Evolutionary conservation across 1,140 invertebrate genomes (phyloP).

Genomic region (Drosophila dunni): DNA sequence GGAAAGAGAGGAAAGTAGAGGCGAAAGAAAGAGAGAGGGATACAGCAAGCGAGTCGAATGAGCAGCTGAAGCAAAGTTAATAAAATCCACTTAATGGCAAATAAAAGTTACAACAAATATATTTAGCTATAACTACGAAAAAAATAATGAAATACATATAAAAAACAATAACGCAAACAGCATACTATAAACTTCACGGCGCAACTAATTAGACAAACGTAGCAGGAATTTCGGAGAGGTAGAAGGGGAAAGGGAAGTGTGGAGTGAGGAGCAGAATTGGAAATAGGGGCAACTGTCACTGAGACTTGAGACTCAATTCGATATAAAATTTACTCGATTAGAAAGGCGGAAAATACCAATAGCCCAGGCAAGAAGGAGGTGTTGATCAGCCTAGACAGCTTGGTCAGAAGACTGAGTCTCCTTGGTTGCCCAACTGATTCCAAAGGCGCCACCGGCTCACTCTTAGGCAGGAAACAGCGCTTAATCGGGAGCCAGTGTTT

Average conservation of each 20-base stretch:
- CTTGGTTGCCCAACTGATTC: neutral
- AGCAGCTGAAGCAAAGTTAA: constrained; percentile 42
- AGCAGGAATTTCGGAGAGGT: neutral
- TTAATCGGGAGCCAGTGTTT: constrained; percentile 31
- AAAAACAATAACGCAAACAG: constrained; percentile 60
- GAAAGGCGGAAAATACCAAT: neutral
- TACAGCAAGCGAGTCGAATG: neutral
- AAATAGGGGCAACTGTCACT: neutral
- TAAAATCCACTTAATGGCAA: constrained; percentile 79
- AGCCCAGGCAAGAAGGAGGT: neutral
- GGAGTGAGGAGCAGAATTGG: neutral
- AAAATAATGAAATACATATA: constrained; percentile 31
- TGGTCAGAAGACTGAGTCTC: neutral
- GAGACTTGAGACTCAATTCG: neutral
- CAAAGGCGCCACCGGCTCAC: constrained; percentile 1
- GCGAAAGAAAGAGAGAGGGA: neutral
- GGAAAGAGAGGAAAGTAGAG: neutral
- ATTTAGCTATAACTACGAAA: constrained; percentile 42
- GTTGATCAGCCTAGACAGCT: neutral
- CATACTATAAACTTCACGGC: constrained; percentile 67
- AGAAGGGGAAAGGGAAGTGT: neutral
- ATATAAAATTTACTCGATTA: neutral
- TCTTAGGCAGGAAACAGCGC: constrained; percentile 13
- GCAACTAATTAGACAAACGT: constrained; percentile 69
- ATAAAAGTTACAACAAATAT: constrained; percentile 70